Percentiles rank a stretch among this genome's conserved stretches.
These are phyloP conservation scores for Trichoplusia ni DNA, from an alignment of 1,140 invertebrate genomes.

Conservation along the genomic window DNA sequence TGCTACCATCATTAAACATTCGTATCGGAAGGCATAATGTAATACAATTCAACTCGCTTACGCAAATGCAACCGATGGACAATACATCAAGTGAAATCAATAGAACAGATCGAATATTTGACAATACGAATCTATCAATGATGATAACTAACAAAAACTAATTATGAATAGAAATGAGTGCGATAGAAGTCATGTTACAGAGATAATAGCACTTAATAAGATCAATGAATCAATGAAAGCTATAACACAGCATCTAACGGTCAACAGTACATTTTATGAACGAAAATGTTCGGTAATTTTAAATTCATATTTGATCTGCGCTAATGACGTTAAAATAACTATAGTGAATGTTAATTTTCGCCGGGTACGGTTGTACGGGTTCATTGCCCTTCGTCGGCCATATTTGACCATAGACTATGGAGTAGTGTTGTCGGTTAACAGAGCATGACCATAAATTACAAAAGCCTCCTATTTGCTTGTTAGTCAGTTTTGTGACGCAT, in stretches of 20 bases:
- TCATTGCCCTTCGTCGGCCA: slow-evolving; percentile 60
- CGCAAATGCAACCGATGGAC: slow-evolving; percentile 10
- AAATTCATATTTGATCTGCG: slow-evolving; percentile 48
- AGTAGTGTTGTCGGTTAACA: slow-evolving; percentile 60
- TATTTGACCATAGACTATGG: slow-evolving; percentile 72
- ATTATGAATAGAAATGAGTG: too few species aligned
- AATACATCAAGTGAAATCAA: slow-evolving; percentile 14
- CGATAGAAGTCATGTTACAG: neutral
- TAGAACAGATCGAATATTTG: slow-evolving; percentile 16
- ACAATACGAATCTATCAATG: slow-evolving; percentile 12
- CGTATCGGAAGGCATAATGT: slow-evolving; percentile 16
- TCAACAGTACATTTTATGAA: slow-evolving; percentile 6
- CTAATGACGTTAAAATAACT: slow-evolving; percentile 57
- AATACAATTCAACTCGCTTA: slow-evolving; percentile 14
- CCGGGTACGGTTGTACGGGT: slow-evolving; percentile 48
- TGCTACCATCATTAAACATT: slow-evolving; percentile 6
- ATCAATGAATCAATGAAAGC: neutral
- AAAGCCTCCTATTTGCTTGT: slow-evolving; percentile 48
- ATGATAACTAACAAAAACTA: neutral
- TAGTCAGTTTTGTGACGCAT: slow-evolving; percentile 43
- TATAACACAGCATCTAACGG: neutral
- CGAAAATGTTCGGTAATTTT: slow-evolving; percentile 8
- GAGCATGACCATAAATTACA: slow-evolving; percentile 70
- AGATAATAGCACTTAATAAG: slow-evolving; percentile 3
- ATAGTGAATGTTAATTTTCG: slow-evolving; percentile 75